A percentile compares a stretch with the other conserved stretches of the same genome.
Conservation (phyloP, 2,797 vertebrate genomes). For the Caiman crocodilus region DNA sequence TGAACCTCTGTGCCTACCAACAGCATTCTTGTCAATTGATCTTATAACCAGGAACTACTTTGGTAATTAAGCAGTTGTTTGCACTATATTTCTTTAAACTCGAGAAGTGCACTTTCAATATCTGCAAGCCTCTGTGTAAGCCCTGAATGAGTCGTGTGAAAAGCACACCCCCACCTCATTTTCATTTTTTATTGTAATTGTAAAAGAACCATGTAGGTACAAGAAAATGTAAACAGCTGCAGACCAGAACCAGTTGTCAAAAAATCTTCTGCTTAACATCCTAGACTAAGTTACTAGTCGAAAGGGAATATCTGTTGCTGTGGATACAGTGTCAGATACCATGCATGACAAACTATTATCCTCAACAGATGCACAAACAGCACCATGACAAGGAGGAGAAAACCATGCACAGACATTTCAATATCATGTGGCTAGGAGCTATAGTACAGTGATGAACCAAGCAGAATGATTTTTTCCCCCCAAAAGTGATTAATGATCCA, state of each 20-base stretch:
- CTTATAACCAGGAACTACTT: not conserved
- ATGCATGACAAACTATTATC: constrained; percentile 77
- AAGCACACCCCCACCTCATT: not conserved
- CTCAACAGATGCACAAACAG: constrained; percentile 74
- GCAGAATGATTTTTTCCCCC: constrained; percentile 42
- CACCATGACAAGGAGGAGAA: constrained; percentile 75
- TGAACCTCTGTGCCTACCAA: not conserved
- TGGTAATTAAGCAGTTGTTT: constrained; percentile 17
- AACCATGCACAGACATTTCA: constrained; percentile 81
- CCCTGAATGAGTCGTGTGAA: not conserved
- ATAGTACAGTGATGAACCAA: constrained; percentile 77
- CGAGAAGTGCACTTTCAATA: not conserved
- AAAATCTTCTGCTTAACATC: not conserved
- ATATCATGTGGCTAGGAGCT: constrained; percentile 69
- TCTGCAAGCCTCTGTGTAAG: not conserved
- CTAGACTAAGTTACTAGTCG: constrained; percentile 38
- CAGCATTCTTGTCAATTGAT: not conserved
- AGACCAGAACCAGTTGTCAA: not conserved
- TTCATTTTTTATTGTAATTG: not conserved
- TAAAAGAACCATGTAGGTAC: constrained; percentile 4
- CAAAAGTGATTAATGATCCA: constrained; percentile 46
- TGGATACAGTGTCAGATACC: constrained; percentile 58
- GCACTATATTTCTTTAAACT: not conserved
- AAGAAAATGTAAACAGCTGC: constrained; percentile 30
- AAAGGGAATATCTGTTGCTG: constrained; percentile 66